Evolutionary conservation across 2,888 invertebrate species (phyloP), one percentile per base, ranked within the genome.

Genomic region (Leptinotarsa tumamoca): DNA sequence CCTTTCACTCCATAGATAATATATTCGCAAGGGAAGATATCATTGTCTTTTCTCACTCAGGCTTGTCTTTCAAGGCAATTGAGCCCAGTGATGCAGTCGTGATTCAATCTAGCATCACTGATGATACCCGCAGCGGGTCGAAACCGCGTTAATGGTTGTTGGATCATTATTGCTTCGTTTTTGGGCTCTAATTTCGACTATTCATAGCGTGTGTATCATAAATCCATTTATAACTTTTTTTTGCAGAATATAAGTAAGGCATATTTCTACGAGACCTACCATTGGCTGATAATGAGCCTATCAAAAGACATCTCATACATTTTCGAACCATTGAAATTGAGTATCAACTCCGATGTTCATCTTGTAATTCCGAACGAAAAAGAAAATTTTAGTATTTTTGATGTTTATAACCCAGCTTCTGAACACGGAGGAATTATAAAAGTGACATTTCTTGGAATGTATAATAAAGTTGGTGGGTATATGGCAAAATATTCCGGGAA

Each of bases 391-490:
- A 76, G 83, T 17, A 85, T 91, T 49, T 88, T 89, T 78, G 91
- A 91, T 83, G 84, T 89, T 7, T 91, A 90, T 86, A 92, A 90
- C 82, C 92, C 91, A 2, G 92, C 92, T 0, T 89, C 87, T 76
- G 88, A 88, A 74, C 90, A 89, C 76, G 89, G 90, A 49, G 92
- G 92, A 1, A 85, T 84, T 75, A 86, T 91, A 72, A 88, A 89
- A 81, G 83, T 91, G 5, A 87, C 86, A 54, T 80, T 89, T 80
- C 84, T 91, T 73, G 93, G 93, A 43, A 85, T 82, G 80, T 92
- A 90, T 89, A 86, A 85, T 56, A 78, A 89, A 83, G 76, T 78
- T 54, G 74, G 75, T n/a, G 82, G 85, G 21, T 86, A 84, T 74
- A 58, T 69, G 17, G 80, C 80, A 71, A 82, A 7, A 76, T 80